Percentiles rank a stretch among this genome's conserved stretches.
phyloP scores from a whole-genome alignment of 2,113 vertebrate genomes.

The Suricata suricatta region DNA sequence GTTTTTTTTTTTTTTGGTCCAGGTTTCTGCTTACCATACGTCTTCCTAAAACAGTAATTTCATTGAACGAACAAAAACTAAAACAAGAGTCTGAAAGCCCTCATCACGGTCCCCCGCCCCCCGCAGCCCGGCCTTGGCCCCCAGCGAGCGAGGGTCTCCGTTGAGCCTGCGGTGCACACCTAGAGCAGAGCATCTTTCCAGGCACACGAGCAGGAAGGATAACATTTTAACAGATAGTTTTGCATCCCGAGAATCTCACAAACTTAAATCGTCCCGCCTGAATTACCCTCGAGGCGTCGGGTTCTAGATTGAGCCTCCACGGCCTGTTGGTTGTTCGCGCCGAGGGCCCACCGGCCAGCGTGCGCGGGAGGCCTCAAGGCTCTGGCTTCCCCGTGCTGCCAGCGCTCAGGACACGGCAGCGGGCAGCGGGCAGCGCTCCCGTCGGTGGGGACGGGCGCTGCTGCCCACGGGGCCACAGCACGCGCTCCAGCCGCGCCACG shows the following conservation, averaged over 20 bases:
- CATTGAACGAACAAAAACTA: background rate
- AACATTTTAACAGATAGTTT: background rate
- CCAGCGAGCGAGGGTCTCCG: background rate
- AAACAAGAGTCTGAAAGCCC: background rate
- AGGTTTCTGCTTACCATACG: conserved; percentile 40
- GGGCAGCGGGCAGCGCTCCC: rapidly evolving
- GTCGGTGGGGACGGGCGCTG: rapidly evolving
- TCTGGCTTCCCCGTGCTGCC: background rate
- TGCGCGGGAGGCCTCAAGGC: background rate
- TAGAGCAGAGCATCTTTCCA: background rate
- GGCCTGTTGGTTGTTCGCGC: background rate
- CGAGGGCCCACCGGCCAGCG: rapidly evolving
- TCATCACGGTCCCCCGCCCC: background rate
- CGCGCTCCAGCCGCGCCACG: background rate
- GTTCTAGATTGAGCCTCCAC: background rate
- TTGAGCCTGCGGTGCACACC: background rate
- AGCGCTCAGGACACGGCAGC: background rate
- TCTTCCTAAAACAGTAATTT: conserved; percentile 45
- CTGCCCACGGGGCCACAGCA: rapidly evolving
- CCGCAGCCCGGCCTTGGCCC: background rate
- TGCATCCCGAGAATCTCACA: background rate
- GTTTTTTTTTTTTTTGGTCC: background rate
- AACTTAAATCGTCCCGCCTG: background rate
- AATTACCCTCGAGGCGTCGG: background rate
- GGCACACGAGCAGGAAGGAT: background rate